phyloP scores from a whole-genome alignment of 2,888 invertebrate species.

The Eledona agricola region DNA sequence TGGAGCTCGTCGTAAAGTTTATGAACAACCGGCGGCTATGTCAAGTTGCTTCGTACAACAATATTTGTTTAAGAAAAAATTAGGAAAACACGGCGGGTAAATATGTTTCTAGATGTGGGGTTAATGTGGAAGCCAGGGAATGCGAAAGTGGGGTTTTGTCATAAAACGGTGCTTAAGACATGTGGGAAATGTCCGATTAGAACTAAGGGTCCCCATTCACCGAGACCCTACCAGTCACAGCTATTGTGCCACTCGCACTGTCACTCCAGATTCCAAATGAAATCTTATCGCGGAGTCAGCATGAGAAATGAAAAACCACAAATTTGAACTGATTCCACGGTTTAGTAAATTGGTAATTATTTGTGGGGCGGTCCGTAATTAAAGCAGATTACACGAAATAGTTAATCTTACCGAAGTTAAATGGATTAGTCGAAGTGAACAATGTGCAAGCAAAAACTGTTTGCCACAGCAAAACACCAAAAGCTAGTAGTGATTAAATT shows the following conservation, averaged over 20 bases:
- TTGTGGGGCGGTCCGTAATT: constrained; percentile 21
- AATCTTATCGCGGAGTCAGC: constrained; percentile 6
- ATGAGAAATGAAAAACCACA: constrained; percentile 7
- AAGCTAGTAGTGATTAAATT: constrained; percentile 19
- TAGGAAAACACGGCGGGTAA: constrained; percentile 7
- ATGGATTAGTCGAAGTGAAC: constrained; percentile 23
- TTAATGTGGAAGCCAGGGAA: not conserved
- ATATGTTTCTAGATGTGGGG: not conserved
- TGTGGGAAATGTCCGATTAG: constrained; percentile 33
- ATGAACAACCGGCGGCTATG: constrained; percentile 12
- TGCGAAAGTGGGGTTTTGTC: constrained; percentile 9
- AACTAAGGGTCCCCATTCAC: constrained; percentile 21
- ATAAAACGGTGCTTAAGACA: constrained; percentile 29
- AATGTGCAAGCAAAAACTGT: constrained; percentile 21
- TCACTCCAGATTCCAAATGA: constrained; percentile 13
- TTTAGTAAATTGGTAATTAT: constrained; percentile 20
- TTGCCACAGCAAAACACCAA: constrained; percentile 1
- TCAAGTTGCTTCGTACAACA: constrained; percentile 1
- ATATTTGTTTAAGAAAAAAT: constrained; percentile 12
- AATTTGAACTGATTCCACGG: constrained; percentile 11
- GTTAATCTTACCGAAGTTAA: constrained; percentile 14
- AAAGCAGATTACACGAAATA: constrained; percentile 14
- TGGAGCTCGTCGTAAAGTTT: constrained; percentile 14
- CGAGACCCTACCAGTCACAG: constrained; percentile 11
- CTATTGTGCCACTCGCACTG: constrained; percentile 20